phyloP scores from a whole-genome alignment of 2,797 vertebrate species.

The Coilia nasus region DNA sequence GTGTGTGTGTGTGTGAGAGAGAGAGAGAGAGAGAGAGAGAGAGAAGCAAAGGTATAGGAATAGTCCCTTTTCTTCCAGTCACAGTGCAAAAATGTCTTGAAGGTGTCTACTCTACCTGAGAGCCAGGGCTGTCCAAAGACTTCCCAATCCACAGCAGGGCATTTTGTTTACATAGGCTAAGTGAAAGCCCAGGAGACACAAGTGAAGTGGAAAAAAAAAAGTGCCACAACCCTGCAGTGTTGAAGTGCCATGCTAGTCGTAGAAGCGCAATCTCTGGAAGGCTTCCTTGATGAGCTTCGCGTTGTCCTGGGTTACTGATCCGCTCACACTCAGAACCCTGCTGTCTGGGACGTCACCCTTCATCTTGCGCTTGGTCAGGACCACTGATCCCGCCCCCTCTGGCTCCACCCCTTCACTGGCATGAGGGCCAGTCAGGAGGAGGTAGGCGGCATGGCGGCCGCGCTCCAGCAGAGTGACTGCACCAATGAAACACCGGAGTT shows the following conservation, averaged over 20 bases:
- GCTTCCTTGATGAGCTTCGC: constrained; percentile 76
- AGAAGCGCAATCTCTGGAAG: constrained; percentile 85
- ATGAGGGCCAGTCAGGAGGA: constrained; percentile 79
- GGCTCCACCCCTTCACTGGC: constrained; percentile 28
- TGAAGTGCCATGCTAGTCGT: constrained; percentile 53
- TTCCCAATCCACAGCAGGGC: not conserved
- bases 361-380: constrained; percentile 85
- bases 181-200: not conserved
- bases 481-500: constrained; percentile 23
- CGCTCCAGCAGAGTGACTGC: constrained; percentile 83
- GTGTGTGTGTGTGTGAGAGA: not conserved
- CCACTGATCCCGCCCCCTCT: constrained; percentile 60
- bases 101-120: not conserved
- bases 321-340: constrained; percentile 69
- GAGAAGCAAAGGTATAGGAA: not conserved
- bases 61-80: not conserved
- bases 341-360: constrained; percentile 77
- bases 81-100: constrained; percentile 5
- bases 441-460: constrained; percentile 86
- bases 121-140: not conserved
- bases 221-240: not conserved
- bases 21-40: too few species aligned
- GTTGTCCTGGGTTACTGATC: constrained; percentile 42
- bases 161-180: not conserved
- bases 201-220: not conserved